Evolutionary conservation across 2,888 invertebrate genomes (phyloP), one percentile per base, ranked within the genome.

Genomic region (Microctonus brassicae): DNA sequence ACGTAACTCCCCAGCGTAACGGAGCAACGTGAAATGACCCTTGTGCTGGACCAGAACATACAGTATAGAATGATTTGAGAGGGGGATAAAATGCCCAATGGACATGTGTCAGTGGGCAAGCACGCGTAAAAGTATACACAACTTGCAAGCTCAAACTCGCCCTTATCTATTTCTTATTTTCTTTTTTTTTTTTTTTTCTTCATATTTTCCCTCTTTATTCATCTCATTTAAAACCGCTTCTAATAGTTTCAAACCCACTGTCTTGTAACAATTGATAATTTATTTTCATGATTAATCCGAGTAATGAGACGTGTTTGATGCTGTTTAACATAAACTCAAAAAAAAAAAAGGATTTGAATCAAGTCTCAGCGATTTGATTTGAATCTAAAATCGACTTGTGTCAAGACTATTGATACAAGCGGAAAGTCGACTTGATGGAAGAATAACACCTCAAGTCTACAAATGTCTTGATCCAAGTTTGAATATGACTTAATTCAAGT

Each of bases 21-120:
- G 29, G 26, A 52, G 29, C 26, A 47, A 47, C n/a, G 26, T 24
- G 26, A 17, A 64, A 20, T n/a, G 65, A 29, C 52, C 26, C 55
- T 52, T 34, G 47, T 34, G 36, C 29, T 34, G 24, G 22, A 26
- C 24, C 1, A 22, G 4, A 62, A 42, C n/a, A 17, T 29, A 6
- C 17, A 47, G 47, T 17, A 47, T 4, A 47, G 22, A 26, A 29
- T 26, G 29, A 36, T 55, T 47, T 42, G 63, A 29, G 55, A 39
- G 73, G 57, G 11, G 58, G 66, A 62, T 70, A 68, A 73, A 73
- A 73, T n/a, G 74, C 72, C 74, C 70, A 71, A 65, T 76, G 73
- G 84, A 84, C 84, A 83, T 85, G 84, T 85, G 85, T 85, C 82
- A 73, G 82, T 83, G 84, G 78, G 81, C 83, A 85, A 85, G 85